These are phyloP conservation scores for Archips xylosteana DNA, from an alignment of 2,888 invertebrate genomes.

Conservation along the genomic window DNA sequence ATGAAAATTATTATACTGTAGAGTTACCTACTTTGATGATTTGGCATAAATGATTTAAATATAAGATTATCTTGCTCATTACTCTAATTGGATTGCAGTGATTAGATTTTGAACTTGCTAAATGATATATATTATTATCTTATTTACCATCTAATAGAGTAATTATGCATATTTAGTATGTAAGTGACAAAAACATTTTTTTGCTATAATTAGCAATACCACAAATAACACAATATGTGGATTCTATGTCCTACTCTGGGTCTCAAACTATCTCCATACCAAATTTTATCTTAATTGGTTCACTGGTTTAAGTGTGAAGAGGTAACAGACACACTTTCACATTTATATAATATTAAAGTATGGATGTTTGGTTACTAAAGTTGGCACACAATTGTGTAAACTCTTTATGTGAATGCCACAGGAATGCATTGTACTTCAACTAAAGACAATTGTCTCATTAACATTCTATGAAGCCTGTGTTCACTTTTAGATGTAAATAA, in stretches of 20 bases:
- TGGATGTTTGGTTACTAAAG: neutral
- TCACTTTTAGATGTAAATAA: neutral
- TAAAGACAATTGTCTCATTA: no score
- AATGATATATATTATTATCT: neutral
- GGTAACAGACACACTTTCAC: no score
- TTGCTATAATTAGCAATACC: neutral
- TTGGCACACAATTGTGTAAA: neutral
- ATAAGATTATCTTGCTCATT: slow-evolving; percentile 1
- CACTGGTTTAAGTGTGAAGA: no score
- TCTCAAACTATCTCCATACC: no score
- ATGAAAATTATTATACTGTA: no score
- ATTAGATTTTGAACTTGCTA: neutral
- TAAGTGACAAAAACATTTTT: neutral
- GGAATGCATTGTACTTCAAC: no score
- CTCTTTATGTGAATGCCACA: neutral
- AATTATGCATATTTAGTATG: neutral
- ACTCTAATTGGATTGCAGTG: neutral
- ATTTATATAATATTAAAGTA: no score
- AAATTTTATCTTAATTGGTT: no score
- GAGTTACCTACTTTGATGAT: no score
- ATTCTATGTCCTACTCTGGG: no score
- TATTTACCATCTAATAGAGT: neutral
- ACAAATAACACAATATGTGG: neutral
- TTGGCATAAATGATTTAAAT: no score
- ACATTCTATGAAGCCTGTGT: neutral